Evolutionary conservation across 2,888 invertebrate genomes (phyloP).

Genomic region (Bursaphelenchus okinawaensis): DNA sequence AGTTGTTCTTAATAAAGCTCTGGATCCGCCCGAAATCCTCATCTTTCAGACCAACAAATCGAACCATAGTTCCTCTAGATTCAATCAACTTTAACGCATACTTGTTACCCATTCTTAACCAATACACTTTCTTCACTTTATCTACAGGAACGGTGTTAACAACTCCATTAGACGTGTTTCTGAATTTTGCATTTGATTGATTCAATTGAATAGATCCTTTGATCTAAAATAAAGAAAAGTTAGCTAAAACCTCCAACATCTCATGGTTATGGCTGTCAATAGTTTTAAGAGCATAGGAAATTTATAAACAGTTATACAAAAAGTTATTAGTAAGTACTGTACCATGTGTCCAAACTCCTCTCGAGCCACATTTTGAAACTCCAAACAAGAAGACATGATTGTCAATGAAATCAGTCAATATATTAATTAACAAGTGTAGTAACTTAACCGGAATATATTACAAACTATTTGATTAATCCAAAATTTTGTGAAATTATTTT

Average conservation of each 20-base stretch:
- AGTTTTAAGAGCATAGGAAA: no score
- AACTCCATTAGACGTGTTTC: constrained; percentile 90
- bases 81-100: constrained; percentile 83
- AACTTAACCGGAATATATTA: no score
- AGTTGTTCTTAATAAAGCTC: constrained; percentile 77
- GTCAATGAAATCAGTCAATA: background rate
- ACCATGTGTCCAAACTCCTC: constrained; percentile 52
- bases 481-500: no score
- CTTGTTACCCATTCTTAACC: constrained; percentile 82
- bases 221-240: constrained; percentile 65
- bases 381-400: constrained; percentile 25
- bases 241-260: background rate
- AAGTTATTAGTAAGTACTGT: no score
- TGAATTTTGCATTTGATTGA: constrained; percentile 81
- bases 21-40: constrained; percentile 25
- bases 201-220: constrained; percentile 85
- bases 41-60: constrained; percentile 86
- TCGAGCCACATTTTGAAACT: constrained; percentile 39
- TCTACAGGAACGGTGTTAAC: constrained; percentile 66
- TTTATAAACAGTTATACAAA: no score
- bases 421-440: no score
- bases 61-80: constrained; percentile 80
- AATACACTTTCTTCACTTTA: constrained; percentile 84
- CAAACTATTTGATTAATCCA: no score
- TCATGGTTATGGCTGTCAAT: no score